These are phyloP conservation scores for Hydractinia echinata DNA, from an alignment of 30 jellyfish, hydroid and myxozoan species.

Conservation along the genomic window DNA sequence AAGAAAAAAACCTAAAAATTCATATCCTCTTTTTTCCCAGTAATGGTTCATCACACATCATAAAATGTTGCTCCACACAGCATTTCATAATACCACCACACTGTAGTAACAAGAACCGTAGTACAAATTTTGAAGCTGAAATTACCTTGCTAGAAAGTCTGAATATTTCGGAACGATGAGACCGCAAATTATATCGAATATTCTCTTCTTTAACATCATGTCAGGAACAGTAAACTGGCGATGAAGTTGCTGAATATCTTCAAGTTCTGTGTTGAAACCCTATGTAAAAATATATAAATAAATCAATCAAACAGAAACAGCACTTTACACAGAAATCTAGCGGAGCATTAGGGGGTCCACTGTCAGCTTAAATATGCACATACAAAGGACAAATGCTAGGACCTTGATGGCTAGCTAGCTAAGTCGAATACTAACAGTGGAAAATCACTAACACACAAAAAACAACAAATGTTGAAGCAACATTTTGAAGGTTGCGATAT, in stretches of 20 bases:
- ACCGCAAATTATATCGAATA: conserved; percentile 50
- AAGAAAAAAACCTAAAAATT: neutral
- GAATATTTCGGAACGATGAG: conserved; percentile 62
- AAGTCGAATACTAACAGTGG: no score
- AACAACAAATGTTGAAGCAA: no score
- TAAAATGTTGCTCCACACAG: neutral
- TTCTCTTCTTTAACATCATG: conserved; percentile 39
- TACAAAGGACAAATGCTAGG: no score
- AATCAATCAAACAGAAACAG: no score
- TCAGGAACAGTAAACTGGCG: conserved; percentile 87
- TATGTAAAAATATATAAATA: neutral
- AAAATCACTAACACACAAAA: no score
- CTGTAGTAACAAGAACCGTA: no score
- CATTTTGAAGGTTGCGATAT: no score
- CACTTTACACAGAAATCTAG: no score
- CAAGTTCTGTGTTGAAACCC: conserved; percentile 95
- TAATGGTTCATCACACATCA: neutral
- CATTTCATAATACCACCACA: neutral
- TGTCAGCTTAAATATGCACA: no score
- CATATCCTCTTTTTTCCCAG: neutral
- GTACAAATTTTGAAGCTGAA: neutral
- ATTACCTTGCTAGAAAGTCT: conserved; percentile 60
- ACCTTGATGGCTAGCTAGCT: no score
- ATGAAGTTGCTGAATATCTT: conserved; percentile 82
- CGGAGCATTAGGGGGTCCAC: no score